A percentile compares a stretch with the other conserved stretches of the same genome.
These are phyloP conservation scores for Siniperca knerii DNA, from an alignment of 2,113 vertebrate genomes.

Conservation along the genomic window DNA sequence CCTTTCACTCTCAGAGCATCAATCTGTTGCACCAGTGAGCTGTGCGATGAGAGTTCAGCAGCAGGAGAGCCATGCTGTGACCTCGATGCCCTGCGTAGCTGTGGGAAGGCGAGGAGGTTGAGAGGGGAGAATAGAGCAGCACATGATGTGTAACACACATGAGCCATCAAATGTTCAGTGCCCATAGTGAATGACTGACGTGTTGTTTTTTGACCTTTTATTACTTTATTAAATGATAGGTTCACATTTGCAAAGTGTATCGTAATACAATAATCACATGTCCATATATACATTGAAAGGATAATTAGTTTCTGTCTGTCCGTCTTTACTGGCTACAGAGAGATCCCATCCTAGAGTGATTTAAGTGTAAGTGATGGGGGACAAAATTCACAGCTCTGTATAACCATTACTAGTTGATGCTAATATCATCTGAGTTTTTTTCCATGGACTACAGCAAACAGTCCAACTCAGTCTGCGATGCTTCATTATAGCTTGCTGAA, in stretches of 20 bases:
- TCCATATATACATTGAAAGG: not conserved
- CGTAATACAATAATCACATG: not conserved
- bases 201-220: not conserved
- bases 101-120: not conserved
- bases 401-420: not conserved
- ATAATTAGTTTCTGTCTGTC: not conserved
- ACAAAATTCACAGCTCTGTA: not conserved
- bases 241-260: not conserved
- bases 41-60: slow-evolving; percentile 63
- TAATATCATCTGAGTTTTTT: not conserved
- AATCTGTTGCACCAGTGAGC: slow-evolving; percentile 75
- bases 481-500: not conserved
- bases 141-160: slow-evolving; percentile 6
- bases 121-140: slow-evolving; percentile 15
- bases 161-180: slow-evolving; percentile 5
- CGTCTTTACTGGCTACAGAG: not conserved
- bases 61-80: slow-evolving; percentile 49
- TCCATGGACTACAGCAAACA: not conserved
- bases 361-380: not conserved
- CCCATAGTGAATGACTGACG: not conserved
- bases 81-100: slow-evolving; percentile 37
- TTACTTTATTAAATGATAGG: not conserved
- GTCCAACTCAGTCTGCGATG: not conserved
- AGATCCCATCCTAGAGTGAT: not conserved
- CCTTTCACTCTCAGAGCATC: slow-evolving; percentile 45